These are phyloP conservation scores for Sebastes paucispinis DNA, from an alignment of 2,797 vertebrate genomes.

Conservation along the genomic window DNA sequence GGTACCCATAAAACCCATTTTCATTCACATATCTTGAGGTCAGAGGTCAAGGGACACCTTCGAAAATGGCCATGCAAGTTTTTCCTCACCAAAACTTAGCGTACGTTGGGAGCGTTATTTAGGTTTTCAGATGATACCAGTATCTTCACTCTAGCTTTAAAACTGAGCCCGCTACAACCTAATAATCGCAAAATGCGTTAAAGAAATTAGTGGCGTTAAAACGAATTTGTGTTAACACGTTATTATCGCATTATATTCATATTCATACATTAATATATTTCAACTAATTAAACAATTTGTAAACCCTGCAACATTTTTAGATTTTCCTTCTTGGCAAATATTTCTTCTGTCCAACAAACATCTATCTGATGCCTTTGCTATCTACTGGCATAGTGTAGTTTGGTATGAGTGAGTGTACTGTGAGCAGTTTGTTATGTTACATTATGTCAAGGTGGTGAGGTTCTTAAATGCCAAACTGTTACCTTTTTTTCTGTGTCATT, in stretches of 20 bases:
- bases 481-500: background rate
- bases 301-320: background rate
- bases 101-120: too few relatives aligned
- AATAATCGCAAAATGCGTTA: too few relatives aligned
- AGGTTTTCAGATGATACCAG: too few relatives aligned
- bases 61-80: too few relatives aligned
- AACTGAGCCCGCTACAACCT: accelerated
- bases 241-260: background rate
- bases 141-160: too few relatives aligned
- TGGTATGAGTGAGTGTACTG: background rate
- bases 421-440: background rate
- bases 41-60: too few relatives aligned
- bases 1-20: too few relatives aligned
- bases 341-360: background rate
- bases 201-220: too few relatives aligned
- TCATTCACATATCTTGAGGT: too few relatives aligned
- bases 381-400: background rate
- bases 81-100: too few relatives aligned
- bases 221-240: accelerated
- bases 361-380: background rate
- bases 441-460: background rate
- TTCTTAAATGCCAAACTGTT: background rate
- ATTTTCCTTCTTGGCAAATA: background rate
- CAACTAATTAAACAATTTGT: background rate
- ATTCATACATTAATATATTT: background rate